These are phyloP conservation scores for Melanotaenia boesemani DNA, from an alignment of 2,797 vertebrate genomes.

Conservation along the genomic window DNA sequence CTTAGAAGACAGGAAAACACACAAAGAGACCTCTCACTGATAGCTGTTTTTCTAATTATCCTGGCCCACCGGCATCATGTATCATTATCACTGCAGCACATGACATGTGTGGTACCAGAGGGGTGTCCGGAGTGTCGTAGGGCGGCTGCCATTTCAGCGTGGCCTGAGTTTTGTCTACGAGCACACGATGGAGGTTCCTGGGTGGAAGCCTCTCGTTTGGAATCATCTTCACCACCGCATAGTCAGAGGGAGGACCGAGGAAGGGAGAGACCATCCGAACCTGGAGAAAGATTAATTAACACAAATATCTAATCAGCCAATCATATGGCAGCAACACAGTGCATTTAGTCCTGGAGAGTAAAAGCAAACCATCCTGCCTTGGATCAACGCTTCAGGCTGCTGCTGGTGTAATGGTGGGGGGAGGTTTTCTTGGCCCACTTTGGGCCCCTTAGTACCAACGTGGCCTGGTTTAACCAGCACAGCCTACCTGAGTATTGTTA, in stretches of 20 bases:
- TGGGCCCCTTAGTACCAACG: no score
- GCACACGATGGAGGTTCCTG: constrained; percentile 92
- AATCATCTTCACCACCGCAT: constrained; percentile 93
- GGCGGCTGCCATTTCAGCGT: constrained; percentile 96
- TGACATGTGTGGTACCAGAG: constrained; percentile 83
- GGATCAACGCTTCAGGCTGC: no score
- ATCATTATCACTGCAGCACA: background rate
- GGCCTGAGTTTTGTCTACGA: constrained; percentile 86
- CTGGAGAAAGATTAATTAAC: constrained; percentile 65
- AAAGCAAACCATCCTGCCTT: no score
- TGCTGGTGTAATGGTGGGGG: no score
- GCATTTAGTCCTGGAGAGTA: no score
- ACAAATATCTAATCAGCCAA: no score
- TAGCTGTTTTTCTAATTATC: no score
- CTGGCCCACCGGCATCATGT: background rate
- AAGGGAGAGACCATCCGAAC: constrained; percentile 91
- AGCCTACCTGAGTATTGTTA: no score
- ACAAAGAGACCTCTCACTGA: background rate
- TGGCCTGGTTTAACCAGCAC: no score
- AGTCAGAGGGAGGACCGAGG: constrained; percentile 92
- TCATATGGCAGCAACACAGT: no score
- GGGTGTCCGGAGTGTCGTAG: constrained; percentile 88
- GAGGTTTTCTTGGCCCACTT: no score
- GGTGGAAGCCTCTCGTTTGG: constrained; percentile 95
- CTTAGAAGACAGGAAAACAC: constrained; percentile 66